These are phyloP conservation scores for Pimpla rufipes DNA, from an alignment of 2,888 invertebrate genomes.

Conservation along the genomic window DNA sequence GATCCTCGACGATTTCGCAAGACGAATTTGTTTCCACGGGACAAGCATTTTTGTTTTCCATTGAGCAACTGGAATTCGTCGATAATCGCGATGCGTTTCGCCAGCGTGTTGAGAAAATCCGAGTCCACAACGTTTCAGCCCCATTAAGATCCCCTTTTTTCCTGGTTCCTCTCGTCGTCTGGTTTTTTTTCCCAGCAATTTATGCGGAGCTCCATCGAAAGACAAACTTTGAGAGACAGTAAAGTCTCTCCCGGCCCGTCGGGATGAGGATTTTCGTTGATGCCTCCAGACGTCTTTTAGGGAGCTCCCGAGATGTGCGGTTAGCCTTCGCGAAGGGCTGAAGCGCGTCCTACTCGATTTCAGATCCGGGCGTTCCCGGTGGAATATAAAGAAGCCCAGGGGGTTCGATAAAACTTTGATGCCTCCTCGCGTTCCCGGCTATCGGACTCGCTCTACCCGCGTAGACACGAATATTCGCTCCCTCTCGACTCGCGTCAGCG, in stretches of 20 bases:
- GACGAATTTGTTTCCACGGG: conserved; percentile 6
- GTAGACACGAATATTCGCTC: conserved; percentile 38
- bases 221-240: conserved; percentile 50
- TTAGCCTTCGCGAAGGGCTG: conserved; percentile 47
- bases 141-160: background rate
- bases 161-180: background rate
- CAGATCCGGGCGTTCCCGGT: conserved; percentile 33
- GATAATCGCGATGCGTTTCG: background rate
- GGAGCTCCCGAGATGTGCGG: conserved; percentile 35
- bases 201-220: conserved; percentile 35
- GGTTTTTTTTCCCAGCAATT: conserved; percentile 43
- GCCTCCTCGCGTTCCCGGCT: background rate
- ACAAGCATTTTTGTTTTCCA: conserved; percentile 28
- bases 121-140: background rate
- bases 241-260: conserved; percentile 11
- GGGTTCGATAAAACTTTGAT: conserved; percentile 43
- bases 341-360: conserved; percentile 56
- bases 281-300: conserved; percentile 48
- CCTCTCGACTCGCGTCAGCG: conserved; percentile 73
- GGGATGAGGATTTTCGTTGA: conserved; percentile 48
- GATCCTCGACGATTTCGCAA: conserved; percentile 10
- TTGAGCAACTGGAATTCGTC: conserved; percentile 24
- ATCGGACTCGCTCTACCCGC: background rate
- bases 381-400: conserved; percentile 43
- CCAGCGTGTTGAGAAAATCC: background rate